Percentiles rank a stretch among this genome's conserved stretches.
These are phyloP conservation scores for Idaea aversata DNA, from an alignment of 2,888 invertebrate species.

Conservation along the genomic window DNA sequence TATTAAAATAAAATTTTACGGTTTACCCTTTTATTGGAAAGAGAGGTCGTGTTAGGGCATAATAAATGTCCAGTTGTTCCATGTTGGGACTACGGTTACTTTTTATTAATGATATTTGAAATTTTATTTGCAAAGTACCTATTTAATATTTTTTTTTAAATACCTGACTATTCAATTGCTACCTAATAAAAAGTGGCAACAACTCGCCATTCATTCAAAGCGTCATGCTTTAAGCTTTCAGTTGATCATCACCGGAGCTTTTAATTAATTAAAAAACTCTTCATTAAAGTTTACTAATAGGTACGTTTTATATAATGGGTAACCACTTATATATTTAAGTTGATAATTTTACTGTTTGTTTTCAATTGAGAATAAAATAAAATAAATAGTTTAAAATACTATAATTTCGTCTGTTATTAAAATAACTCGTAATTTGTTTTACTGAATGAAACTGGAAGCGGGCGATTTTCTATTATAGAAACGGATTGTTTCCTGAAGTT, in stretches of 20 bases:
- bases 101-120: constrained; percentile 36
- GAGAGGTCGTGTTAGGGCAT: constrained; percentile 61
- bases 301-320: too few relatives aligned
- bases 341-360: too few relatives aligned
- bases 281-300: too few relatives aligned
- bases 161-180: background rate
- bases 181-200: background rate
- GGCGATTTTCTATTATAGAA: constrained; percentile 69
- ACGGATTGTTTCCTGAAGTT: constrained; percentile 70
- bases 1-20: constrained; percentile 73
- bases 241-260: too few relatives aligned
- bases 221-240: too few relatives aligned
- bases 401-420: too few relatives aligned
- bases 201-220: background rate
- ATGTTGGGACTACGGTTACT: constrained; percentile 48
- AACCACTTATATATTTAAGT: too few relatives aligned
- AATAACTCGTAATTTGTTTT: constrained; percentile 63
- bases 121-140: background rate
- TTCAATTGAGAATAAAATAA: too few relatives aligned
- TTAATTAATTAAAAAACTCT: too few relatives aligned
- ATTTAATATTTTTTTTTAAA: background rate
- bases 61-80: constrained; percentile 60
- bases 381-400: too few relatives aligned
- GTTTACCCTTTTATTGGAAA: constrained; percentile 71
- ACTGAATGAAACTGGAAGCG: constrained; percentile 50